Base-by-base conservation (phyloP, 2,797 vertebrate genomes). In the Periophthalmus magnuspinnatus region DNA sequence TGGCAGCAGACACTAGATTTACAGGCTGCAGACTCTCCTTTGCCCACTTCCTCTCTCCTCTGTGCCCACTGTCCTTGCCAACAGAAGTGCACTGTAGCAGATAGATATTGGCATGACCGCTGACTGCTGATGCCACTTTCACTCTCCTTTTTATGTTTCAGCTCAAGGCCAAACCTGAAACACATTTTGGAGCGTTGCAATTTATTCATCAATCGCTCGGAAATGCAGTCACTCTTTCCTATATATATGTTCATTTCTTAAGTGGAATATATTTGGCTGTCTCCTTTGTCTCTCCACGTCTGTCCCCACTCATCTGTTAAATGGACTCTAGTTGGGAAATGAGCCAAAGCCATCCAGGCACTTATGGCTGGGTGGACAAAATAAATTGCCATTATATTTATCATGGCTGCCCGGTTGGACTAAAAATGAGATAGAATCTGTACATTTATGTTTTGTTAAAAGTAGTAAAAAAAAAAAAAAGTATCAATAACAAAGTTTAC, bases 301-400 rank as follows among this genome's bases (percentile, higher is more conserved):
- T 71, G 72, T 69, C 82, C 82, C 83, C 73, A 82, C 84, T 93
- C 89, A 92, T 94, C 86, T 88, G 82, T 82, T 91, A 90, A 91
- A 92, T 88, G 80, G 89, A 81, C 75, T 83, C 81, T 82, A 71
- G 68, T 76, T 84, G 81, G 90, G 88, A 89, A 78, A 76, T 32
- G 68, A 79, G 84, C 88, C 87, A 86, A 87, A 86, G 76, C 75
- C 33, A 48, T 83, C 77, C 76, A 58, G 57, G 28, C 57, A 67
- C 60, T 74, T 75, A 79, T 65, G 77, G 77, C 82, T 76, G 21
- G 34, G n/a, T 21, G 82, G 74, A 75, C 0, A 80, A 80, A 76
- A 79, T 41, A 69, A 76, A 69, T 69, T 10, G 34, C 33, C 32
- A 56, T 74, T 87, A 65, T 83, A 90, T 83, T 82, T 84, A 84